Evolutionary conservation across 2,888 invertebrate species (phyloP).

Genomic region (Incurvaria masculella): DNA sequence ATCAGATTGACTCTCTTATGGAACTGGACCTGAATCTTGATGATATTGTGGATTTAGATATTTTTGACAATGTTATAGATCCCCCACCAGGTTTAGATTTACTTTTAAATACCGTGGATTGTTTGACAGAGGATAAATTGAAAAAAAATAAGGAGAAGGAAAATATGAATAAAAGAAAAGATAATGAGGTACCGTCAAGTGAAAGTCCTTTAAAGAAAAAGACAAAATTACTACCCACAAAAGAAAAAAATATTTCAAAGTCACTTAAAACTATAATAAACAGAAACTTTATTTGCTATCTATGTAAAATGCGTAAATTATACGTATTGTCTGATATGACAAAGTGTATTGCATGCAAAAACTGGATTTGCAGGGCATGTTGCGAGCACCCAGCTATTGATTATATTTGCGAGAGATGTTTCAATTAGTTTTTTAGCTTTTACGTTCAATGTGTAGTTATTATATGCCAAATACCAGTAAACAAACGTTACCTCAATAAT

Average conservation of each 20-base stretch:
- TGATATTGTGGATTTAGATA: slow-evolving; percentile 6
- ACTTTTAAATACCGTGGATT: slow-evolving; percentile 3
- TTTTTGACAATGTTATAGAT: slow-evolving; percentile 5
- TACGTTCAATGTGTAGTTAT: no score
- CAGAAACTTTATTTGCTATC: slow-evolving; percentile 7
- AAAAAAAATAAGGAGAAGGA: slow-evolving; percentile 5
- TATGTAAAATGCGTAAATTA: slow-evolving; percentile 3
- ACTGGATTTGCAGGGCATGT: slow-evolving; percentile 10
- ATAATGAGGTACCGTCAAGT: slow-evolving; percentile 3
- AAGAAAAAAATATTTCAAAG: slow-evolving; percentile 5
- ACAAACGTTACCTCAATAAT: no score
- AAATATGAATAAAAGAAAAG: slow-evolving; percentile 5
- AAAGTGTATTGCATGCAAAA: slow-evolving; percentile 11
- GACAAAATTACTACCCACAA: neutral
- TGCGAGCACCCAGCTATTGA: slow-evolving; percentile 9
- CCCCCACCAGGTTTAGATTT: slow-evolving; percentile 5
- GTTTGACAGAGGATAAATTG: slow-evolving; percentile 5
- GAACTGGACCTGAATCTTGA: slow-evolving; percentile 3
- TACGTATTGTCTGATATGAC: slow-evolving; percentile 8
- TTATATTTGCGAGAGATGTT: slow-evolving; percentile 8
- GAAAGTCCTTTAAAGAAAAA: slow-evolving; percentile 6
- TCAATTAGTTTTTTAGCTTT: neutral
- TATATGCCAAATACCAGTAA: no score
- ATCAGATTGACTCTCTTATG: slow-evolving; percentile 5
- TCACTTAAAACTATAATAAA: slow-evolving; percentile 8